phyloP scores from a whole-genome alignment of 2,888 invertebrate species.

The Lapara coniferarum region DNA sequence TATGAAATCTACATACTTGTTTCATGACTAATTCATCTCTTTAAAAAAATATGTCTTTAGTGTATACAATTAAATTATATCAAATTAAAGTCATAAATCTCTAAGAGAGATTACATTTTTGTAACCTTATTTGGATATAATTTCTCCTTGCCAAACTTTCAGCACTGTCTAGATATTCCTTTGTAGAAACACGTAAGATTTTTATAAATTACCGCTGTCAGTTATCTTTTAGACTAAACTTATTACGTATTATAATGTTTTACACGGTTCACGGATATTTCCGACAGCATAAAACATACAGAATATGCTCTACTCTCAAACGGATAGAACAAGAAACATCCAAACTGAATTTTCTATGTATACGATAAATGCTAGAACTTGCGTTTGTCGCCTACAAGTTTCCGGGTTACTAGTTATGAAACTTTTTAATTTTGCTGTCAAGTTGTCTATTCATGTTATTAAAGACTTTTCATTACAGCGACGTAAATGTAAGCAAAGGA shows the following conservation, averaged over 20 bases:
- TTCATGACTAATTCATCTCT: too few relatives aligned
- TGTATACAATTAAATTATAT: too few relatives aligned
- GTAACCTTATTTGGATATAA: not conserved
- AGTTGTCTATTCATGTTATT: too few relatives aligned
- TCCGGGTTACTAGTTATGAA: too few relatives aligned
- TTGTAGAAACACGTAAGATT: not conserved
- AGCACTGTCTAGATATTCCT: not conserved
- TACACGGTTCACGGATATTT: conserved; percentile 29
- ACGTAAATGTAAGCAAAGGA: not conserved
- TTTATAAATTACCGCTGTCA: not conserved
- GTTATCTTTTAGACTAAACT: conserved; percentile 23
- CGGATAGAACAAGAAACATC: not conserved
- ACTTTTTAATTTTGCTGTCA: not conserved
- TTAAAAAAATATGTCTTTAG: too few relatives aligned
- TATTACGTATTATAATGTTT: conserved; percentile 23
- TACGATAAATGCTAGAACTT: too few relatives aligned
- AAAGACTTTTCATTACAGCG: too few relatives aligned
- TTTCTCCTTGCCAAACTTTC: not conserved
- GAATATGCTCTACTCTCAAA: conserved; percentile 22
- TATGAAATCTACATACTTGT: too few relatives aligned
- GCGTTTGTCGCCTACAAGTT: too few relatives aligned
- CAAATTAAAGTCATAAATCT: not conserved
- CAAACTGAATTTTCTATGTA: not conserved
- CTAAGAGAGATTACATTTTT: not conserved
- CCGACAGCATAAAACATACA: conserved; percentile 12